phyloP scores from a whole-genome alignment of 2,113 vertebrate species.

The Jacana jacana region DNA sequence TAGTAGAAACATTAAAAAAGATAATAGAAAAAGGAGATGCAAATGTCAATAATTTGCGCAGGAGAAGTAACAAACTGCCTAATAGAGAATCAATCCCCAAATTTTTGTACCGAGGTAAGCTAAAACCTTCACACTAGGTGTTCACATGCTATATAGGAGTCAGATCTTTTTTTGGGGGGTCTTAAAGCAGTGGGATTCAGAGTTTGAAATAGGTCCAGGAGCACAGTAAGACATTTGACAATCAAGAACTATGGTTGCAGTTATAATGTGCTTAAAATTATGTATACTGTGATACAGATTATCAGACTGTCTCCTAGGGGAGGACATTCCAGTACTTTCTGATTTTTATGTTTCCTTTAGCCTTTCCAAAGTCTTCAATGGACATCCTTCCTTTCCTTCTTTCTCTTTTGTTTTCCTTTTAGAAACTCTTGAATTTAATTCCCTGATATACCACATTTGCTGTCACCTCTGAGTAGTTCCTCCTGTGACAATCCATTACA shows the following conservation, averaged over 20 bases:
- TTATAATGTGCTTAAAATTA: slow-evolving; percentile 7
- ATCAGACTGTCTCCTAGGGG: background rate
- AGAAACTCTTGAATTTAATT: background rate
- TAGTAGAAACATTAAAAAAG: background rate
- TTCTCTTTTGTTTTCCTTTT: background rate
- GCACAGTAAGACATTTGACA: background rate
- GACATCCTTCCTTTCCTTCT: background rate
- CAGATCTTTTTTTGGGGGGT: background rate
- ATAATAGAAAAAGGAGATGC: background rate
- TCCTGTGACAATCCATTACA: background rate
- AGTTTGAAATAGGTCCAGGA: background rate
- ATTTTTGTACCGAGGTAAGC: background rate
- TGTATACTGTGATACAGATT: background rate
- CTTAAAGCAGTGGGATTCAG: background rate
- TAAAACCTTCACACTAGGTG: accelerated
- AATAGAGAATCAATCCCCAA: background rate
- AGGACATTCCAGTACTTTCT: background rate
- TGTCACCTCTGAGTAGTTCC: background rate
- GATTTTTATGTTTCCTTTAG: background rate
- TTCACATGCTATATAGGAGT: background rate
- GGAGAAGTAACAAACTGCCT: background rate
- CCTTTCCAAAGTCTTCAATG: background rate
- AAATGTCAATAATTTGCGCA: background rate
- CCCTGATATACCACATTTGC: background rate
- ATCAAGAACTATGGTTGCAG: background rate